These are phyloP conservation scores for Tachina fera DNA, from an alignment of 2,888 invertebrate genomes.

Conservation along the genomic window DNA sequence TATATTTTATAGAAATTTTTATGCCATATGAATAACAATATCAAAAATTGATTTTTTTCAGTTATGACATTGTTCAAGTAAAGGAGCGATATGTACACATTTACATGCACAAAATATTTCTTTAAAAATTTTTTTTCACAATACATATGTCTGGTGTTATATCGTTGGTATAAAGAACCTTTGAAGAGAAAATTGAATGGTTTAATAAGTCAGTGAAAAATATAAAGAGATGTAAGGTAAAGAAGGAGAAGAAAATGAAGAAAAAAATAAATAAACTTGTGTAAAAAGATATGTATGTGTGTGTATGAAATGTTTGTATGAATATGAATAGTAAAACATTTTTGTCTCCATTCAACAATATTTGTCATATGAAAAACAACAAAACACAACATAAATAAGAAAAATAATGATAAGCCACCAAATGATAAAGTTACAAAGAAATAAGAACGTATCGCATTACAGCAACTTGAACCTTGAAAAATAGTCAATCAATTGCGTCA, in stretches of 20 bases:
- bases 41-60: too few species aligned
- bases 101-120: constrained; percentile 17
- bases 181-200: constrained; percentile 53
- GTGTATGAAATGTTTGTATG: neutral
- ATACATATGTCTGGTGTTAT: constrained; percentile 55
- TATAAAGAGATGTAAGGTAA: neutral
- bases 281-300: neutral
- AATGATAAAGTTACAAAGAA: constrained; percentile 35
- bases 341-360: constrained; percentile 9
- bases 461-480: neutral
- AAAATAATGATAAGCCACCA: constrained; percentile 45
- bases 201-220: constrained; percentile 58
- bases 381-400: constrained; percentile 19
- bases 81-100: too few species aligned
- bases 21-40: too few species aligned
- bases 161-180: constrained; percentile 13
- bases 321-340: constrained; percentile 13
- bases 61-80: neutral
- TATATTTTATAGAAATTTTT: too few species aligned
- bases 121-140: constrained; percentile 52
- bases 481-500: too few species aligned
- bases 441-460: constrained; percentile 7
- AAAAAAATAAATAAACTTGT: neutral
- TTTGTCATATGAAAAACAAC: constrained; percentile 5
- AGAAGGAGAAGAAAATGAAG: neutral